A percentile compares a stretch with the other conserved stretches of the same genome.
Evolutionary conservation across 2,797 vertebrate genomes (phyloP).

Genomic region (Hydrophis major): DNA sequence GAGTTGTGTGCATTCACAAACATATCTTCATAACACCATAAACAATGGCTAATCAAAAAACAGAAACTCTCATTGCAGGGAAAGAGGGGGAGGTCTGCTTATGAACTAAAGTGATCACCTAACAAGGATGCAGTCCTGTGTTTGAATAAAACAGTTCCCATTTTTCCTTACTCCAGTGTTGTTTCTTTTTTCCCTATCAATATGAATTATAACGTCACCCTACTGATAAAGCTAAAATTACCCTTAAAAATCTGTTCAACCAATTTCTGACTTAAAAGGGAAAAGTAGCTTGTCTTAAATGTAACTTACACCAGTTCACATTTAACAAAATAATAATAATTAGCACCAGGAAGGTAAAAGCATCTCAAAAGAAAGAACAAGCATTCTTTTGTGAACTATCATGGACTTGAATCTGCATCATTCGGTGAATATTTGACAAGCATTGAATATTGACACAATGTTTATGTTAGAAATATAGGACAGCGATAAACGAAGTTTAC

Average conservation of each 20-base stretch:
- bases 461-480: background rate
- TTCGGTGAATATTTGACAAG: background rate
- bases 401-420: background rate
- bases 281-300: background rate
- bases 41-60: background rate
- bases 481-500: slow-evolving; percentile 53
- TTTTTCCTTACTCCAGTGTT: background rate
- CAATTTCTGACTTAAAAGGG: background rate
- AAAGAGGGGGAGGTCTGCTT: background rate
- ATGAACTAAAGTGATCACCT: background rate
- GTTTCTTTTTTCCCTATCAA: background rate
- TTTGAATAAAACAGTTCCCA: background rate
- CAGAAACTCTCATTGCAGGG: background rate
- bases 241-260: background rate
- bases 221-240: background rate
- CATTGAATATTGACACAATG: background rate
- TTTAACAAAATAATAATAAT: background rate
- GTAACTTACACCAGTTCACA: background rate
- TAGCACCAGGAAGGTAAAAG: background rate
- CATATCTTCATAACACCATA: background rate
- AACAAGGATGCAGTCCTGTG: background rate
- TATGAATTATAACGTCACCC: background rate
- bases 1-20: background rate
- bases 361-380: background rate
- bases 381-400: background rate